Base-by-base conservation (phyloP, 2,113 vertebrate genomes). In the Hydrolagus affinis region DNA sequence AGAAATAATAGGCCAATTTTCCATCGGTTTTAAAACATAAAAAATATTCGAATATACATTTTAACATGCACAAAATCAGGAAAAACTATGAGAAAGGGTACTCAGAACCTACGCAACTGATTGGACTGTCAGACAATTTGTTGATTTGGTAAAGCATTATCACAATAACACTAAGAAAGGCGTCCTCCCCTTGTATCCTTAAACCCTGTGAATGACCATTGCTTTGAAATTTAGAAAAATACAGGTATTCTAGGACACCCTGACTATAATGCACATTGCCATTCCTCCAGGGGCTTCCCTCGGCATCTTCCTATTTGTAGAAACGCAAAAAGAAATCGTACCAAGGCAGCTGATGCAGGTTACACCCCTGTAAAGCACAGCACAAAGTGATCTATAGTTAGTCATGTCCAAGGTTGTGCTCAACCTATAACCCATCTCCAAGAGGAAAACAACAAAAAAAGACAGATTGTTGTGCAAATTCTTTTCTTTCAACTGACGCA, bases 61-160 rank as follows among this genome's bases (percentile, higher is more conserved):
- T 90, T 86, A 88, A 93, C 94, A 96, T 95, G 95, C 94, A 95
- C 89, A 87, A 86, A 88, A 88, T 86, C 88, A 85, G 87, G 68
- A 86, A 87, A 57, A 91, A 92, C 66, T 59, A 86, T 94, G 94
- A 95, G 76, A 87, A 89, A 92, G 90, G 91, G 93, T 92, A 91
- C 86, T 91, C 93, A 91, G 89, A 90, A 92, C 92, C 89, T 93
- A 93, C 90, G 93, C 88, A 73, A 93, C 91, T 91, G 91, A 91
- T 94, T 91, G 88, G 90, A 91, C 89, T 92, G 90, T 91, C 89
- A 89, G 90, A 89, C 89, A 90, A 93, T 89, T 93, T 90, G 91
- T 90, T 91, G 92, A 92, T 95, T 96, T 95, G 95, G 94, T 96
- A 94, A 94, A 95, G 94, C 94, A 93, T 95, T 88, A 93, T 92